Percentiles rank a stretch among this genome's conserved stretches.
These are phyloP conservation scores for Ciona savignyi DNA, from an alignment of 23 tunicate genomes.

Conservation along the genomic window DNA sequence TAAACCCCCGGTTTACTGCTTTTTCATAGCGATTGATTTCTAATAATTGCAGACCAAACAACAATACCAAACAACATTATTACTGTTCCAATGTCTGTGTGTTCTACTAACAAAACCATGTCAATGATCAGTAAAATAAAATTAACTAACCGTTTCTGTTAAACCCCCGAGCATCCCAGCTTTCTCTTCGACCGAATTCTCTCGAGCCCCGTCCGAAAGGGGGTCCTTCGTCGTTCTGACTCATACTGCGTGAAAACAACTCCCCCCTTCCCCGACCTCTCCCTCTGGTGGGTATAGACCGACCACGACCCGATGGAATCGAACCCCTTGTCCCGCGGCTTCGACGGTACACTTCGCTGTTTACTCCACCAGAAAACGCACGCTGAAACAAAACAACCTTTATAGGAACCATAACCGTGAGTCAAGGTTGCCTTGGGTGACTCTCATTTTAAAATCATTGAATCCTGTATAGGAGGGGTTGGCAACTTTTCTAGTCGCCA, in stretches of 20 bases:
- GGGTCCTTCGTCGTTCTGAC: slow-evolving; percentile 57
- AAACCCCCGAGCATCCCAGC: slow-evolving; percentile 54
- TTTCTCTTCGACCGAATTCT: slow-evolving; percentile 31
- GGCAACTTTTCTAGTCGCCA: too few species aligned
- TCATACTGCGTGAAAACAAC: slow-evolving; percentile 30
- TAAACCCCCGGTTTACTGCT: too few species aligned
- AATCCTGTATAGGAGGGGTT: too few species aligned
- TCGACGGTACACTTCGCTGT: slow-evolving; percentile 25
- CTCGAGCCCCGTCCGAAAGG: slow-evolving; percentile 23
- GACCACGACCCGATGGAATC: slow-evolving; percentile 35
- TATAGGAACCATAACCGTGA: too few species aligned
- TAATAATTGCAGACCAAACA: too few species aligned
- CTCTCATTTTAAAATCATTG: too few species aligned
- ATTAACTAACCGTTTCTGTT: slow-evolving; percentile 16
- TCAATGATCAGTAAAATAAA: not conserved
- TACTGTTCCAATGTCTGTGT: too few species aligned
- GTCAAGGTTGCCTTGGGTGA: too few species aligned
- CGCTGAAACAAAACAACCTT: slow-evolving; percentile 16
- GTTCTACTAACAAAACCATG: too few species aligned
- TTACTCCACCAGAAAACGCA: slow-evolving; percentile 52
- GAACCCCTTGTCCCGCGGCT: slow-evolving; percentile 26
- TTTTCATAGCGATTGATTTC: too few species aligned
- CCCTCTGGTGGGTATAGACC: slow-evolving; percentile 64
- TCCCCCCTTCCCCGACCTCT: slow-evolving; percentile 79
- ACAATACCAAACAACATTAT: too few species aligned